These are phyloP conservation scores for Yasuhikotakia modesta DNA, from an alignment of 2,797 vertebrate genomes.

Conservation along the genomic window DNA sequence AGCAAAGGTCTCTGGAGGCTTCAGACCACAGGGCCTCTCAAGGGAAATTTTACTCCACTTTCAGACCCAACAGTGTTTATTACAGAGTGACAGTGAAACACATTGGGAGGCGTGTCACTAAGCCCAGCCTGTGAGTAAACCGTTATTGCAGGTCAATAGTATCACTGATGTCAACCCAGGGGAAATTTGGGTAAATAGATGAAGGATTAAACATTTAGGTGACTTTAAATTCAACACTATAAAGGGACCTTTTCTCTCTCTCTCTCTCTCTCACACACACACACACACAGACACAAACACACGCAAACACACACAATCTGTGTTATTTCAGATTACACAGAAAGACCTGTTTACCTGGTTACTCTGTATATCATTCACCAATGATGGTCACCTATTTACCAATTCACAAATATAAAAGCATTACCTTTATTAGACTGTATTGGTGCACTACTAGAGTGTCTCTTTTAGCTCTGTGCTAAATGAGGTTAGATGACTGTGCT, in stretches of 20 bases:
- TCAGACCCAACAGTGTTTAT: conserved; percentile 37
- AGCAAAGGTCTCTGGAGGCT: conserved; percentile 5
- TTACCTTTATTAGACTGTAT: too few species aligned
- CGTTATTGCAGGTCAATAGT: conserved; percentile 38
- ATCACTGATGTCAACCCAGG: conserved; percentile 43
- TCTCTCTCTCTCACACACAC: too few species aligned
- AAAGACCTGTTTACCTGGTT: too few species aligned
- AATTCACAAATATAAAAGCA: too few species aligned
- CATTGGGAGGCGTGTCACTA: conserved; percentile 31
- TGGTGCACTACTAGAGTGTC: background rate
- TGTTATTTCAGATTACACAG: background rate
- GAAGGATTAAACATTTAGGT: conserved; percentile 47
- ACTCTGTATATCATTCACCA: too few species aligned
- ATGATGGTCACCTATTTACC: too few species aligned
- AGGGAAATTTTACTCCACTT: conserved; percentile 46
- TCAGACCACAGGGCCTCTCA: conserved; percentile 35
- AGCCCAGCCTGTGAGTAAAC: conserved; percentile 32
- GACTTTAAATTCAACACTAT: conserved; percentile 26
- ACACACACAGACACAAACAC: too few species aligned
- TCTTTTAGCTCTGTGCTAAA: too few species aligned
- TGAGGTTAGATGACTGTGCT: too few species aligned
- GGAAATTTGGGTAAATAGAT: conserved; percentile 46
- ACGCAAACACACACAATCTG: background rate
- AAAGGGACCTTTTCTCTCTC: background rate
- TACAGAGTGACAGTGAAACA: conserved; percentile 35